Conservation (phyloP, 1,140 invertebrate genomes). For the Polyergus mexicanus region DNA sequence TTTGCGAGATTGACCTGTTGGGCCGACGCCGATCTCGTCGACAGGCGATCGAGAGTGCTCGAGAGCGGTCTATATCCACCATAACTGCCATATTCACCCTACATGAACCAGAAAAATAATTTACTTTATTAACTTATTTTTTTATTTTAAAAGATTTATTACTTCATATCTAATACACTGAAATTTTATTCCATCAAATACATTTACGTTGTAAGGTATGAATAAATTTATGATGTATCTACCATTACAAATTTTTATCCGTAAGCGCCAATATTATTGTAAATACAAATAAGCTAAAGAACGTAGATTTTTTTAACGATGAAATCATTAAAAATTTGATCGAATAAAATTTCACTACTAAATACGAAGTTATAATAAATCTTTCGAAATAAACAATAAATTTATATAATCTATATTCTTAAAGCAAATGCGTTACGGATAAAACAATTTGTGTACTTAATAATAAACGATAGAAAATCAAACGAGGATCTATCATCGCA, state of each 20-base stretch:
- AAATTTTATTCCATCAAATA: background rate
- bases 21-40: conserved; percentile 84
- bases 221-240: background rate
- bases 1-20: conserved; percentile 86
- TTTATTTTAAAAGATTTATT: background rate
- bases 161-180: background rate
- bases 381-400: too few relatives aligned
- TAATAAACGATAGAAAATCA: background rate
- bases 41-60: conserved; percentile 85
- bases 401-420: too few relatives aligned
- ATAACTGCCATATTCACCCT: conserved; percentile 85
- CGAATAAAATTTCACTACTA: too few relatives aligned
- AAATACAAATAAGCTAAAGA: background rate
- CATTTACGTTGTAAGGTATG: background rate
- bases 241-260: background rate
- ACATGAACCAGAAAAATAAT: conserved; percentile 51
- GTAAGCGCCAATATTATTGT: background rate
- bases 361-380: too few relatives aligned
- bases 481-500: background rate
- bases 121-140: background rate
- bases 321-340: too few relatives aligned
- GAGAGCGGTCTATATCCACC: conserved; percentile 87
- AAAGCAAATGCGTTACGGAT: too few relatives aligned
- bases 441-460: too few relatives aligned
- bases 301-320: too few relatives aligned